Base-by-base conservation (phyloP, 2,888 invertebrate genomes). In the Aradus depressus region DNA sequence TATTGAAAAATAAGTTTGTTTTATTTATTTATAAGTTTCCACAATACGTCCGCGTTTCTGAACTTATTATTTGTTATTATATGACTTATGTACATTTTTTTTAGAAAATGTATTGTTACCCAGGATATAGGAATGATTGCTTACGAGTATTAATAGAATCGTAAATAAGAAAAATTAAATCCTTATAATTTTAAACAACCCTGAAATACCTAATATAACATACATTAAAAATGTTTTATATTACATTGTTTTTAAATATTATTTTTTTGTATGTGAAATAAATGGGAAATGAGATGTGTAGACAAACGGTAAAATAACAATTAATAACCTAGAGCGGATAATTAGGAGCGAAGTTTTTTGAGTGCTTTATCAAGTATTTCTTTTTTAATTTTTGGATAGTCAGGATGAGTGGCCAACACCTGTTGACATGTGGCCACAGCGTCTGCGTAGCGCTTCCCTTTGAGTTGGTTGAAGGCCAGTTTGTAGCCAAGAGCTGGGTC, bases 321-420 rank as follows among this genome's bases (percentile, higher is more conserved):
- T n/a, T n/a, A n/a, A n/a, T 19, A 16, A 21, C 12, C 6, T n/a
- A 5, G 35, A 32, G 14, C 10, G 19, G 12, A 5, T 3, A 10
- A 19, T 50, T 38, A 56, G 18, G 51, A 39, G 18, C 86, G 74
- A 59, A 89, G 72, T 70, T 84, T 83, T 62, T 74, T 76, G 58
- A 85, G 77, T 26, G 85, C 83, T 64, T 96, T 96, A 59, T 96
- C 95, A 58, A 96, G 72, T 60, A 97, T 86, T 61, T 97, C 96
- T 65, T 91, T 93, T 59, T 79, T 81, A 42, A 97, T 84, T 62
- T 88, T 85, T 0, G 90, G 85, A 68, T 92, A 95, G 57, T 91
- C 88, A 0, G 93, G 89, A 66, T 83, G 84, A 22, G 77, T 71
- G 59, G 77, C 79, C 34, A 93, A 67, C 8, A 95, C 84, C 62